Evolutionary conservation across 2,888 invertebrate species (phyloP).

Genomic region (Tipula unca): DNA sequence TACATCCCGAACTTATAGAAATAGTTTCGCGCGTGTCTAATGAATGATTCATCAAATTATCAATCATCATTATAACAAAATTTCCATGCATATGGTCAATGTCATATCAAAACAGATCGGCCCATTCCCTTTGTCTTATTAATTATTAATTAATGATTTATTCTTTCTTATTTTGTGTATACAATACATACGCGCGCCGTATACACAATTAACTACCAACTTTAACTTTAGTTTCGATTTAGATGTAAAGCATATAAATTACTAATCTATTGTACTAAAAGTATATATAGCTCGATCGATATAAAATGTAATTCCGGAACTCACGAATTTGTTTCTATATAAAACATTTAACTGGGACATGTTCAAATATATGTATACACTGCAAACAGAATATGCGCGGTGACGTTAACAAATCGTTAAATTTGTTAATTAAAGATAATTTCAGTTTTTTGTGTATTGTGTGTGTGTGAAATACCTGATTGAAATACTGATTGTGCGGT

Average conservation of each 20-base stretch:
- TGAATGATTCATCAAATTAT: not conserved
- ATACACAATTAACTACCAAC: not conserved
- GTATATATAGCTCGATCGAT: not conserved
- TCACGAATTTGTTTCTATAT: not conserved
- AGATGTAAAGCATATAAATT: not conserved
- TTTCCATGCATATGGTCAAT: not conserved
- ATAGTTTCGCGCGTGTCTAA: not conserved
- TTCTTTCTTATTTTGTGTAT: not conserved
- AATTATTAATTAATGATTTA: not conserved
- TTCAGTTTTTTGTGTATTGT: not conserved
- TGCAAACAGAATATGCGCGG: not conserved
- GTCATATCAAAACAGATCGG: not conserved
- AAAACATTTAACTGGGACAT: not conserved
- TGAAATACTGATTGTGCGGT: too few relatives aligned
- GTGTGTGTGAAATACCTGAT: too few relatives aligned
- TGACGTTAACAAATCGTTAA: not conserved
- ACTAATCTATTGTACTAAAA: not conserved
- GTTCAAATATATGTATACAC: not conserved
- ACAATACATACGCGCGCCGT: not conserved
- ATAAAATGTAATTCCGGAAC: not conserved
- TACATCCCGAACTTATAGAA: not conserved
- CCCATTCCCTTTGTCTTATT: not conserved
- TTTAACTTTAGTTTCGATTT: not conserved
- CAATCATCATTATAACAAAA: not conserved
- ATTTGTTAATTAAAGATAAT: not conserved